Conservation (phyloP, 2,113 vertebrate species). For the Triplophysa tibetana region DNA sequence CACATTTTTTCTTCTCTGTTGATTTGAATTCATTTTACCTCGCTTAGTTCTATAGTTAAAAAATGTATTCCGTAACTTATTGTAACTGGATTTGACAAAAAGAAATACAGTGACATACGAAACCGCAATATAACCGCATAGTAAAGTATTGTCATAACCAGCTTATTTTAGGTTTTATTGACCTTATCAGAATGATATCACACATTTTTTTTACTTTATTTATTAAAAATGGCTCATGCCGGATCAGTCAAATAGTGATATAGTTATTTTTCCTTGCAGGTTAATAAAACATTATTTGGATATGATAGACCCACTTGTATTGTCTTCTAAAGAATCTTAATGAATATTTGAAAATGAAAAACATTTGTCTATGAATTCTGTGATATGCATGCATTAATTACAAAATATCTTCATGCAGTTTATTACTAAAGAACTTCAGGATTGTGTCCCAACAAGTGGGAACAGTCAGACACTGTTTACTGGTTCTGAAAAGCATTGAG, state of each 20-base stretch:
- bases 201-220: background rate
- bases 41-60: no score
- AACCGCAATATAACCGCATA: background rate
- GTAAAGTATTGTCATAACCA: no score
- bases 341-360: background rate
- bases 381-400: no score
- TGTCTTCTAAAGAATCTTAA: no score
- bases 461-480: background rate
- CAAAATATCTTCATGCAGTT: background rate
- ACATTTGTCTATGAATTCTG: no score
- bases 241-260: background rate
- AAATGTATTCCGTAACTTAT: background rate
- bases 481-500: background rate
- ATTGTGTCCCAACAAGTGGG: slow-evolving; percentile 18
- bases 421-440: slow-evolving; percentile 11
- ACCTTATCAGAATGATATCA: no score
- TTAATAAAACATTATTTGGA: background rate
- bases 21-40: background rate
- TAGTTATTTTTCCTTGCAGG: background rate
- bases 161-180: no score
- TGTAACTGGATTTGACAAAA: background rate
- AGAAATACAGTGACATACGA: background rate
- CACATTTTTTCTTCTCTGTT: background rate
- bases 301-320: no score
- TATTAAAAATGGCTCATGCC: no score